These are phyloP conservation scores for Lamprologus callipterus DNA, from an alignment of 2,113 vertebrate species.

Conservation along the genomic window DNA sequence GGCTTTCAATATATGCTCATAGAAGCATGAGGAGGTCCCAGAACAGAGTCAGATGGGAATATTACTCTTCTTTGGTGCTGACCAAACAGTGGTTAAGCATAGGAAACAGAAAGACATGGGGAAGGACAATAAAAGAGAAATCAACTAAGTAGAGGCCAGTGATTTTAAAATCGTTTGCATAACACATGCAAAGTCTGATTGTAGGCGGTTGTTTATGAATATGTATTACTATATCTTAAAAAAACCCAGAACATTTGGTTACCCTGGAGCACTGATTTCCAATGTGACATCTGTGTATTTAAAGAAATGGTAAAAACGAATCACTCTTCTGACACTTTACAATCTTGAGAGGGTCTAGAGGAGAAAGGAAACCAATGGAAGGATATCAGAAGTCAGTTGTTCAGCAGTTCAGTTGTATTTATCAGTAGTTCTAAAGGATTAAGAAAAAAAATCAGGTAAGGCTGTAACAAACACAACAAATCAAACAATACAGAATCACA, in stretches of 20 bases:
- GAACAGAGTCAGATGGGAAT: background rate
- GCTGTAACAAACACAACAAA: background rate
- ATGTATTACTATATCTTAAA: slow-evolving; percentile 9
- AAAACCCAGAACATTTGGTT: background rate
- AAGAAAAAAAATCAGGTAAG: background rate
- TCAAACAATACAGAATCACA: background rate
- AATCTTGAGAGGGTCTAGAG: background rate
- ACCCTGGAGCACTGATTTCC: background rate
- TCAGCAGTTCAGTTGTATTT: background rate
- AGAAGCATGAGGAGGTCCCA: background rate
- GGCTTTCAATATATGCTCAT: background rate
- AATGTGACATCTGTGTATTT: background rate
- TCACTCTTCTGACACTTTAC: background rate
- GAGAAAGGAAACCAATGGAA: background rate
- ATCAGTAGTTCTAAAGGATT: background rate
- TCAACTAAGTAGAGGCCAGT: background rate
- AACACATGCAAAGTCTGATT: background rate
- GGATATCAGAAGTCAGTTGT: background rate
- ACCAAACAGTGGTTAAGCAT: background rate
- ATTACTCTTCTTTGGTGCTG: background rate
- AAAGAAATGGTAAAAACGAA: background rate
- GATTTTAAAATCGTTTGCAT: slow-evolving; percentile 20
- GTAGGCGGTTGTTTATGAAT: slow-evolving; percentile 34
- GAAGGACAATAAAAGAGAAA: background rate
- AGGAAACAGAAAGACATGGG: background rate